These are phyloP conservation scores for Morelia viridis DNA, from an alignment of 2,797 vertebrate genomes.

Conservation along the genomic window DNA sequence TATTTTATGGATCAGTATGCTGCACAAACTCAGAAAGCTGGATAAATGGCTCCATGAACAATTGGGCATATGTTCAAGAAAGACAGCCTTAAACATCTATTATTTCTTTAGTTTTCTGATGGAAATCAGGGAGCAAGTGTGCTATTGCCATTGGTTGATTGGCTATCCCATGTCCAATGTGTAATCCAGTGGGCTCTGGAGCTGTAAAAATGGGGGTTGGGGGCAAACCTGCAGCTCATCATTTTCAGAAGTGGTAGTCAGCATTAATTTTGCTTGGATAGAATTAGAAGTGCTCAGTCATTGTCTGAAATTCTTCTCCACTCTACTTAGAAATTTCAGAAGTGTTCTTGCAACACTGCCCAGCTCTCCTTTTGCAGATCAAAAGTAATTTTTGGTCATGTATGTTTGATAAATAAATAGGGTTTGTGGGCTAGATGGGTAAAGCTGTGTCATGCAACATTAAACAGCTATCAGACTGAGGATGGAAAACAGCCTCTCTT, in stretches of 20 bases:
- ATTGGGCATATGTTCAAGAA: not conserved
- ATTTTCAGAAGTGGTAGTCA: not conserved
- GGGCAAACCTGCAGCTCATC: not conserved
- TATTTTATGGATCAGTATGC: not conserved
- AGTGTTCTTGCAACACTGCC: not conserved
- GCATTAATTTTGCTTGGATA: no score
- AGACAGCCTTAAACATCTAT: not conserved
- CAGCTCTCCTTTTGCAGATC: not conserved
- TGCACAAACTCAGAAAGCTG: not conserved
- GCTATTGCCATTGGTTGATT: not conserved
- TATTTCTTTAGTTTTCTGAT: not conserved
- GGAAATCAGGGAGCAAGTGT: not conserved
- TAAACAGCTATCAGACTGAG: not conserved
- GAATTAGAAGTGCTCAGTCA: no score
- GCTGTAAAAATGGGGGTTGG: not conserved
- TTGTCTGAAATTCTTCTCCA: not conserved
- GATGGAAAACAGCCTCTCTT: not conserved
- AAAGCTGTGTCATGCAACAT: not conserved
- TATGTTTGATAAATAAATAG: not conserved
- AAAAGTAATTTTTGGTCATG: not conserved
- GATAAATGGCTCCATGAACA: not conserved
- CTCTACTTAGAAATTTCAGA: not conserved
- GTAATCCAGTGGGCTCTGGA: not conserved
- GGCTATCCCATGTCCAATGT: not conserved
- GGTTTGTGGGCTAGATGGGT: not conserved